Conservation (phyloP, 2,113 vertebrate genomes). For the Daphoenositta chrysoptera region DNA sequence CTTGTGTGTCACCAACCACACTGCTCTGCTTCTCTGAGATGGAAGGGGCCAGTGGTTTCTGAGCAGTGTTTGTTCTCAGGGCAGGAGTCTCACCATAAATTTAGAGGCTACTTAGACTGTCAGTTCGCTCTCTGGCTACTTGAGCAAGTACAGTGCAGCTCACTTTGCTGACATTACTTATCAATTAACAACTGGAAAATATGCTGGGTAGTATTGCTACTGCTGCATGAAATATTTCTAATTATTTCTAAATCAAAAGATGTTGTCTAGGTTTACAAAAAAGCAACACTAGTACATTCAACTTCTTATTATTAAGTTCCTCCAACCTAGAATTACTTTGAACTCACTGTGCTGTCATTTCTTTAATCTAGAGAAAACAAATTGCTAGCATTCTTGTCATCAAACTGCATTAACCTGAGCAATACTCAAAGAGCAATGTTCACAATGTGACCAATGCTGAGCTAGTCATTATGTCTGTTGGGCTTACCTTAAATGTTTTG, state of each 20-base stretch:
- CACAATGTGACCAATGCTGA: neutral
- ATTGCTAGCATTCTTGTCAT: neutral
- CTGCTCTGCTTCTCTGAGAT: neutral
- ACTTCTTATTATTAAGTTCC: neutral
- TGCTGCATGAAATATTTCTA: neutral
- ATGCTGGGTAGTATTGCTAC: neutral
- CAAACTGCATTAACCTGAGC: neutral
- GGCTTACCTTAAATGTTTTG: neutral
- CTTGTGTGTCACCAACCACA: neutral
- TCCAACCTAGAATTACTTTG: neutral
- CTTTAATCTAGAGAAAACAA: neutral
- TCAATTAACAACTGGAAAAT: neutral
- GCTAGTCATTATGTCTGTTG: neutral
- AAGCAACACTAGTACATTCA: neutral
- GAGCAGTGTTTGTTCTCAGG: neutral
- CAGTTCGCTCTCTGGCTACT: neutral
- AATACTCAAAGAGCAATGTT: neutral
- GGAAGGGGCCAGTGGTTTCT: accelerated
- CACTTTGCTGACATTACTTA: neutral
- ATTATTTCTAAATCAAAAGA: neutral
- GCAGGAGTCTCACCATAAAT: neutral
- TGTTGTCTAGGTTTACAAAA: neutral
- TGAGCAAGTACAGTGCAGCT: neutral
- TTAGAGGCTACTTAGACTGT: neutral
- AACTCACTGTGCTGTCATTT: neutral